Conservation (phyloP, 2,797 vertebrate genomes). For the Cynodonichthys magdalenae region DNA sequence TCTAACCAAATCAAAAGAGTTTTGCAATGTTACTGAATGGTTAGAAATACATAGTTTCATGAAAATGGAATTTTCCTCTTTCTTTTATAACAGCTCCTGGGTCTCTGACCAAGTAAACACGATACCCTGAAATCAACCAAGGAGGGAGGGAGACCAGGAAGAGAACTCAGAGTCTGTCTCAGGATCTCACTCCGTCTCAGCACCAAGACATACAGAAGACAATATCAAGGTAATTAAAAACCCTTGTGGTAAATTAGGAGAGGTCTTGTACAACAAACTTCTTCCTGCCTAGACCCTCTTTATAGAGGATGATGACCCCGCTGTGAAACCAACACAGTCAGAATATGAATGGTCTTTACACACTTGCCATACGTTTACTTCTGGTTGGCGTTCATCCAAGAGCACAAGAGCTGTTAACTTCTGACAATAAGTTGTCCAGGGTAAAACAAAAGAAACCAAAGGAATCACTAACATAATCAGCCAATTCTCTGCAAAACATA, state of each 20-base stretch:
- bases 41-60: neutral
- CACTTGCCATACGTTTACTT: too few species aligned
- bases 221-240: neutral
- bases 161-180: conserved; percentile 40
- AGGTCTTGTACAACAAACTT: neutral
- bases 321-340: too few species aligned
- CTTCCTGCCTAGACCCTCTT: too few species aligned
- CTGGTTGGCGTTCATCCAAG: too few species aligned
- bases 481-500: too few species aligned
- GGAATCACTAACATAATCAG: too few species aligned
- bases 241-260: neutral
- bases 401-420: too few species aligned
- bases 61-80: conserved; percentile 19
- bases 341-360: too few species aligned
- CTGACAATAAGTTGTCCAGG: too few species aligned
- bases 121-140: conserved; percentile 42
- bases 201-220: conserved; percentile 3
- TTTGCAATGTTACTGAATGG: neutral
- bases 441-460: too few species aligned
- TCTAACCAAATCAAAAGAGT: too few species aligned
- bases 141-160: conserved; percentile 52
- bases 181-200: conserved; percentile 9
- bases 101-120: conserved; percentile 24
- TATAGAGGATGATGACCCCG: too few species aligned
- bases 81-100: conserved; percentile 30